These are phyloP conservation scores for Peromyscus leucopus DNA, from an alignment of 2,113 vertebrate species.

Conservation along the genomic window DNA sequence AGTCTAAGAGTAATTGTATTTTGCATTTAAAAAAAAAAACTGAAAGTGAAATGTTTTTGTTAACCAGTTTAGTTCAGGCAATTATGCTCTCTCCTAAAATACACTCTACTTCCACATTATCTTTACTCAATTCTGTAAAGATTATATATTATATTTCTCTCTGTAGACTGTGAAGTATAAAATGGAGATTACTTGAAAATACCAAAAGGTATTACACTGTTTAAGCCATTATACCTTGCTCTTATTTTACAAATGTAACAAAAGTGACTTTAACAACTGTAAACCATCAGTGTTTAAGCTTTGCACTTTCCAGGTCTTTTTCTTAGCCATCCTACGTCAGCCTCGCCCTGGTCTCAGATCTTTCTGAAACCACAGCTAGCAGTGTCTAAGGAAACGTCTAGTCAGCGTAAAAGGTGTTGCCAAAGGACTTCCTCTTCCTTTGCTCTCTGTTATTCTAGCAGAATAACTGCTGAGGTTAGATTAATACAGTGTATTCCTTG, in stretches of 20 bases:
- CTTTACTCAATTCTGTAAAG: conserved; percentile 64
- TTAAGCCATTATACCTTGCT: conserved; percentile 37
- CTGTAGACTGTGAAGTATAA: conserved; percentile 43
- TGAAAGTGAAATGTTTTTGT: conserved; percentile 41
- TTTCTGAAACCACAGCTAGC: conserved; percentile 49
- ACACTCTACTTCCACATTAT: conserved; percentile 37
- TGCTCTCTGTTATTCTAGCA: background rate
- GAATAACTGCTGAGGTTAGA: conserved; percentile 34
- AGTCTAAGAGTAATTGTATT: conserved; percentile 55
- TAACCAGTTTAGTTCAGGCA: conserved; percentile 46
- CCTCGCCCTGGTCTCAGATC: background rate
- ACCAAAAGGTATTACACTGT: background rate
- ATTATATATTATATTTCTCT: conserved; percentile 41
- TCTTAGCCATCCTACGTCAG: conserved; percentile 44
- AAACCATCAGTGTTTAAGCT: conserved; percentile 40
- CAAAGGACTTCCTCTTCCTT: conserved; percentile 20
- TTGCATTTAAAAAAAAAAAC: conserved; percentile 60
- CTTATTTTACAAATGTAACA: conserved; percentile 59
- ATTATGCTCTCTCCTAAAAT: conserved; percentile 43
- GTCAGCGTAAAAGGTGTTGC: conserved; percentile 33
- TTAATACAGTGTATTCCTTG: conserved; percentile 58
- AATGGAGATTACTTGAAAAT: conserved; percentile 51
- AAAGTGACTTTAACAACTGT: conserved; percentile 51
- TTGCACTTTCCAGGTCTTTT: conserved; percentile 52
- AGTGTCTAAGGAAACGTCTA: conserved; percentile 5